Base-by-base conservation (phyloP, 2,888 invertebrate species). In the Amphipyra berbera region DNA sequence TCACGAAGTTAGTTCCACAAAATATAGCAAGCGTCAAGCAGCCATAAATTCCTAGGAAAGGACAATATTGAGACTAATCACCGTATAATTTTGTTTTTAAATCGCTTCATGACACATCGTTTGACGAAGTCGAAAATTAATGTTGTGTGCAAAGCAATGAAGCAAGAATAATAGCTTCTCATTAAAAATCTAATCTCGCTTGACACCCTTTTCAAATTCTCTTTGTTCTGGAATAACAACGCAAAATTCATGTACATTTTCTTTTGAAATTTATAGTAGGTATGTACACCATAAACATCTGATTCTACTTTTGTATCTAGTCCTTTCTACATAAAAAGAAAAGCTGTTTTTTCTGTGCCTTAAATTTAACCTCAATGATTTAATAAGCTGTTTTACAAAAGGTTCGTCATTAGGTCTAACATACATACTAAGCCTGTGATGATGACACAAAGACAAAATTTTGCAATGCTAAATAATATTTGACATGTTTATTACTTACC, bases 141-240 rank as follows among this genome's bases (percentile, higher is more conserved):
- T 75, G 63, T 65, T 59, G 68, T 74, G 67, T 64, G 68, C 68
- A 72, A 71, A 73, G 76, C 80, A 79, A 73, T 80, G 82, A 73
- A 77, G 68, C 66, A 68, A 73, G 73, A 77, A 66, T 79, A 75
- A 82, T 76, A 68, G 70, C 69, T 58, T 67, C 70, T 76, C 72
- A 76, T 82, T 79, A 78, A 78, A 79, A 80, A 73, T 68, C 68
- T 76, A 73, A 80, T 78, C 72, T 70, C 38, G 53, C 68, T 72
- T 73, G 73, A 72, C 76, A 80, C 74, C 58, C 69, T 73, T 75
- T 69, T 53, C 60, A 63, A 74, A 73, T 71, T 66, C 72, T 59
- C 57, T 71, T 67, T 77, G 68, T 70, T 64, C 42, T 50, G 58
- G 53, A 61, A 78, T 53, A 65, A 66, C 48, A 74, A 71, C 53